phyloP scores from a whole-genome alignment of 2,113 vertebrate genomes.

The Microcebus griseorufus region DNA sequence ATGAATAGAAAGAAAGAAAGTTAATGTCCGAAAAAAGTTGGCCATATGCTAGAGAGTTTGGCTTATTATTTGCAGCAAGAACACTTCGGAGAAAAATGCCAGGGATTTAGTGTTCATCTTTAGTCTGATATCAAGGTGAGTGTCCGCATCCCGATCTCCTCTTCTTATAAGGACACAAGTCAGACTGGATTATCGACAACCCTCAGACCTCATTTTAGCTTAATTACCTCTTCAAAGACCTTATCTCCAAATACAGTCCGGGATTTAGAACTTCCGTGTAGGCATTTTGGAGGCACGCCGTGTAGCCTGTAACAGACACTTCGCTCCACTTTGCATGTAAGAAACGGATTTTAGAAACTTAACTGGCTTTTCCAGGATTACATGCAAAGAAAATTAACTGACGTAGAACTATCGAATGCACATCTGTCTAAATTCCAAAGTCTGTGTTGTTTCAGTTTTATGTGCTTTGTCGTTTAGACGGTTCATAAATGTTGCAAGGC shows the following conservation, averaged over 20 bases:
- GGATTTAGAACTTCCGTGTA: neutral
- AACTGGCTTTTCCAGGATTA: neutral
- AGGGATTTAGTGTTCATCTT: neutral
- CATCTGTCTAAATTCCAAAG: neutral
- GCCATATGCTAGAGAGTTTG: neutral
- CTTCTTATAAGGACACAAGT: neutral
- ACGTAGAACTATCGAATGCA: neutral
- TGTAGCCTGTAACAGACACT: neutral
- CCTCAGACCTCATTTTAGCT: neutral
- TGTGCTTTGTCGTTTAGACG: neutral
- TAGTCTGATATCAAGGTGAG: neutral
- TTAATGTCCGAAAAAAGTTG: neutral
- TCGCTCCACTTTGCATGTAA: neutral
- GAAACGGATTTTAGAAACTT: neutral
- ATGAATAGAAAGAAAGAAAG: neutral
- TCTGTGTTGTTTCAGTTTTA: neutral
- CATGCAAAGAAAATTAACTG: neutral
- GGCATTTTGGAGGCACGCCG: accelerated
- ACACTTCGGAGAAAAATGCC: neutral
- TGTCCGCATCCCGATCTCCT: neutral
- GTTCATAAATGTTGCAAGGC: neutral
- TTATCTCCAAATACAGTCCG: neutral
- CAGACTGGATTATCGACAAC: neutral
- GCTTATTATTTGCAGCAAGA: neutral
- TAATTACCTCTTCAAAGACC: neutral